Conservation (phyloP, 2,113 vertebrate species). For the Cryptomyrus ogoouensis region DNA sequence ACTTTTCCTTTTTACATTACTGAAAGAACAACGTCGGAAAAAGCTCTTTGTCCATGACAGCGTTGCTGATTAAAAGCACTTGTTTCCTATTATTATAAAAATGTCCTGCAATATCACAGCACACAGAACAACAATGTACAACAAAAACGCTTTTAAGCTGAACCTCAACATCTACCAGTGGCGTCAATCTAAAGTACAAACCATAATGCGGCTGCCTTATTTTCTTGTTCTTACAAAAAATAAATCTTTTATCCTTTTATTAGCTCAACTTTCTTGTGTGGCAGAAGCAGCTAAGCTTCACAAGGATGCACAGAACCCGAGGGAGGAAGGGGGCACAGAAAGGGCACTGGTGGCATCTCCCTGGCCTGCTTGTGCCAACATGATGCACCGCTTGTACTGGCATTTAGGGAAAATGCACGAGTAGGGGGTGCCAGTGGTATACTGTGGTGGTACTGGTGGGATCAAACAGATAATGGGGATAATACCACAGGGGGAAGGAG, state of each 20-base stretch:
- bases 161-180: background rate
- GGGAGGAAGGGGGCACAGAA: background rate
- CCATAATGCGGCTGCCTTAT: background rate
- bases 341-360: background rate
- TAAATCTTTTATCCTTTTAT: background rate
- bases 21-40: conserved; percentile 10
- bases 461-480: background rate
- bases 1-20: background rate
- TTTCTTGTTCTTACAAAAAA: conserved; percentile 4
- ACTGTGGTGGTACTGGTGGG: background rate
- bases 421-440: background rate
- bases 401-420: background rate
- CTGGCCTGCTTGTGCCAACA: background rate
- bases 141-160: conserved; percentile 3
- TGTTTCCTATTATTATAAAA: conserved; percentile 6
- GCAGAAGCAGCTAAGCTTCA: background rate
- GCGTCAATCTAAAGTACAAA: background rate
- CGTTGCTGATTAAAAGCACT: background rate
- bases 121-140: conserved; percentile 45
- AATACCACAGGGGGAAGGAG: background rate
- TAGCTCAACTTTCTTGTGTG: background rate
- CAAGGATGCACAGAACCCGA: background rate
- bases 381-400: background rate
- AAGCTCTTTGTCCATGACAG: conserved; percentile 5
- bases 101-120: conserved; percentile 7